Base-by-base conservation (phyloP, 2,888 invertebrate genomes). In the Lepidochitona cinerea region DNA sequence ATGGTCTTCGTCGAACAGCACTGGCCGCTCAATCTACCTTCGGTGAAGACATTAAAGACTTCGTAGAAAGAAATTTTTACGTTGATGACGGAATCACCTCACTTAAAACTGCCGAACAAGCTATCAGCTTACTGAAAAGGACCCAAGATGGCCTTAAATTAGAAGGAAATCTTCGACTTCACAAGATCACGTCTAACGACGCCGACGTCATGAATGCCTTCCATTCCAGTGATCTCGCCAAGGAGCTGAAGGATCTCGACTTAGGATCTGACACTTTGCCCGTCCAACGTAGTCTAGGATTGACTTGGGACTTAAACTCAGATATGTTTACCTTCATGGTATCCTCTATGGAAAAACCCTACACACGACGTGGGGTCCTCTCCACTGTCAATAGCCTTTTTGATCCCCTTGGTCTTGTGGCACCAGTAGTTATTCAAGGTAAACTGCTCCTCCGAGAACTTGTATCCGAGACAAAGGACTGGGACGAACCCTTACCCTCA, bases 111-210 rank as follows among this genome's bases (percentile, higher is more conserved):
- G 18, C 3, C 3, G 71, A 75, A 14, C 26, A 75, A 37, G 79
- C 79, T 1, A 52, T 75, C 12, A 65, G 73, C 35, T 65, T 81
- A 18, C 36, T 81, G 68, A 73, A 68, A 37, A 68, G 74, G 1
- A 81, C 79, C 18, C 77, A 78, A 35, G n/a, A 70, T 14, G 76
- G 73, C 6, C 37, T 78, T 18, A 35, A 33, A 6, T 7, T n/a
- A n/a, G 59, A 68, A 37, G 83, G 78, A 6, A 77, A 76, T 23
- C 36, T 81, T 3, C 65, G 75, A 9, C 70, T 83, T 1, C 79
- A 82, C 69, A 83, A 81, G 59, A 77, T 81, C 18, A 77, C 79
- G 1, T 80, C 80, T 2, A 81, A 82, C 71, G 66, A 32, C 26
- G 49, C 68, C n/a, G 70, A 74, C 23, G 77, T 81, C 14, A 68